phyloP scores from a whole-genome alignment of 2,888 invertebrate species.

The Esperia sulphurella region DNA sequence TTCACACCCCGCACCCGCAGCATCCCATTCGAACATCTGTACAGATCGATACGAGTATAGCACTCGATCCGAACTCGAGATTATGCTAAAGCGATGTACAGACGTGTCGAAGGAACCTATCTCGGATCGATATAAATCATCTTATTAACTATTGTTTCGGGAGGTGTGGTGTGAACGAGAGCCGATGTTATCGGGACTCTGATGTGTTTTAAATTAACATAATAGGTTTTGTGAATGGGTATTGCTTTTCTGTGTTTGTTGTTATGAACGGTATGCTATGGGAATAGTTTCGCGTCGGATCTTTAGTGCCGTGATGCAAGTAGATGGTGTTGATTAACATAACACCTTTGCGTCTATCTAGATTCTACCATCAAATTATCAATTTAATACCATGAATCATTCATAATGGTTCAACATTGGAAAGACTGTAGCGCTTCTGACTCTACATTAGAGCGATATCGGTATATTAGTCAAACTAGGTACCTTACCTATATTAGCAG shows the following conservation, averaged over 20 bases:
- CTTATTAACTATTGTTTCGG: constrained; percentile 79
- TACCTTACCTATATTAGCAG: no score
- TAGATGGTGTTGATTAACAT: constrained; percentile 5
- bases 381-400: not conserved
- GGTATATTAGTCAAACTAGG: no score
- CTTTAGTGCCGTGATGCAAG: not conserved
- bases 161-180: constrained; percentile 78
- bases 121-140: constrained; percentile 77
- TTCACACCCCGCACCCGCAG: constrained; percentile 11
- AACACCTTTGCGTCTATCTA: not conserved
- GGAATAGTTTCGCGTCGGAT: constrained; percentile 30
- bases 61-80: constrained; percentile 68
- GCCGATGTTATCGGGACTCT: constrained; percentile 65
- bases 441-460: no score
- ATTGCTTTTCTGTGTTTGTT: constrained; percentile 68
- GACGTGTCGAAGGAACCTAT: constrained; percentile 71
- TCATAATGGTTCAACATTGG: no score
- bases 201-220: constrained; percentile 80
- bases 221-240: constrained; percentile 79
- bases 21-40: constrained; percentile 54
- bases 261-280: constrained; percentile 44
- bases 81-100: constrained; percentile 77
- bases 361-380: not conserved
- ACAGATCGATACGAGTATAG: constrained; percentile 51
- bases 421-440: no score